Conservation (phyloP, 2,113 vertebrate genomes). For the Oncorhynchus mykiss region DNA sequence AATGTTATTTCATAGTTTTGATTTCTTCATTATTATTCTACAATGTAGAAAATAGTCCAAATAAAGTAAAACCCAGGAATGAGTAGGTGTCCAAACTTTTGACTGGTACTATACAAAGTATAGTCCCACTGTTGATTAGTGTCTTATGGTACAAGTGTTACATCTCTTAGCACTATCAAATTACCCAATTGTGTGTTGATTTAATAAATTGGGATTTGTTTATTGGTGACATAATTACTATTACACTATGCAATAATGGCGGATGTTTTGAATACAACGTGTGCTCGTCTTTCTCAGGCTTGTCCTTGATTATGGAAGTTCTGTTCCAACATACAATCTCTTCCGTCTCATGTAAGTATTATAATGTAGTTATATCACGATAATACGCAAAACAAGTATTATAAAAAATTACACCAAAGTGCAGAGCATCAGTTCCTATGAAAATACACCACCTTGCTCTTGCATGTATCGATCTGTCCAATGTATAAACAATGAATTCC, state of each 20-base stretch:
- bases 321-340: slow-evolving; percentile 12
- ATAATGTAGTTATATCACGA: neutral
- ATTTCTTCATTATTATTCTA: too few species aligned
- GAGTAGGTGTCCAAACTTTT: too few species aligned
- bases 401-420: too few species aligned
- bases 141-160: neutral
- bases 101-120: neutral
- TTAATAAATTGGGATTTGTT: neutral
- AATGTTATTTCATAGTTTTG: too few species aligned
- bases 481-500: neutral
- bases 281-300: slow-evolving; percentile 55
- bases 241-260: neutral
- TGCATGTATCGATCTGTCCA: too few species aligned
- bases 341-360: slow-evolving; percentile 64
- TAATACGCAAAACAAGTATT: neutral
- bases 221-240: neutral
- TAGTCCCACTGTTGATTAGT: neutral
- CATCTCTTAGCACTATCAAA: neutral
- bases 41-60: too few species aligned
- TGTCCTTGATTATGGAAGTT: slow-evolving; percentile 58
- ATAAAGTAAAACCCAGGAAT: too few species aligned
- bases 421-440: neutral
- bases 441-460: neutral
- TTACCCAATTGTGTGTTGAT: neutral
- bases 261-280: neutral